Evolutionary conservation across 2,113 vertebrate species (phyloP), one percentile per base, ranked within the genome.

Genomic region (Cromileptes altivelis): DNA sequence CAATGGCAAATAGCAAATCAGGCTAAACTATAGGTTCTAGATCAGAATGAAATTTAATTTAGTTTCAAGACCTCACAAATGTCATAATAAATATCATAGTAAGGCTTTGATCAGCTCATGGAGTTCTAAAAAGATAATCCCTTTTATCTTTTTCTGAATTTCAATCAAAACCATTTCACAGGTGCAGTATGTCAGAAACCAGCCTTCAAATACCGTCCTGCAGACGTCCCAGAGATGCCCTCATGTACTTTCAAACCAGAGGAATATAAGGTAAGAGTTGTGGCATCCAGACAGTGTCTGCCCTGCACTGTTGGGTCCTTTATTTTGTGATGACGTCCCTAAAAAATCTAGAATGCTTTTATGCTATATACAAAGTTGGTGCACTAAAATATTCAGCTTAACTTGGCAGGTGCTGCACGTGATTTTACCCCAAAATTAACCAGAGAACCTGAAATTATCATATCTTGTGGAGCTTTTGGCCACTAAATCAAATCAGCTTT

Each of bases 171-270:
- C 37, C 75, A 6, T 70, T 87, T 71, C 49, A 15, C 80, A 96
- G 97, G 94, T 88, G 82, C 81, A 74, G 88, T 86, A 88, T 93
- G 91, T 92, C 94, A 95, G 67, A 95, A 95, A 81, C 85, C 93
- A 14, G 67, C 84, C 61, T 75, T 90, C 80, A 92, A 95, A 87
- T 65, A 80, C 63, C 2, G 47, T 57, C 12, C 70, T 77, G 27
- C 78, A 90, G 92, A 74, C 53, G 6, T 81, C 33, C 93, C 93
- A 62, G 91, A 91, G 83, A 98, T 99, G 97, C 97, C 97, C 23
- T 91, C 96, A 0, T 98, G 97, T 80, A 92, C 94, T 91, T 97
- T 98, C 88, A 91, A 80, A 57, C 97, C 98, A 52, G 93, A 96
- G 81, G 91, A 94, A 85, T 98, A 98, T 76, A 88, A 96, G 92